Evolutionary conservation across 2,113 vertebrate genomes (phyloP).

Genomic region (Toxostoma redivivum): DNA sequence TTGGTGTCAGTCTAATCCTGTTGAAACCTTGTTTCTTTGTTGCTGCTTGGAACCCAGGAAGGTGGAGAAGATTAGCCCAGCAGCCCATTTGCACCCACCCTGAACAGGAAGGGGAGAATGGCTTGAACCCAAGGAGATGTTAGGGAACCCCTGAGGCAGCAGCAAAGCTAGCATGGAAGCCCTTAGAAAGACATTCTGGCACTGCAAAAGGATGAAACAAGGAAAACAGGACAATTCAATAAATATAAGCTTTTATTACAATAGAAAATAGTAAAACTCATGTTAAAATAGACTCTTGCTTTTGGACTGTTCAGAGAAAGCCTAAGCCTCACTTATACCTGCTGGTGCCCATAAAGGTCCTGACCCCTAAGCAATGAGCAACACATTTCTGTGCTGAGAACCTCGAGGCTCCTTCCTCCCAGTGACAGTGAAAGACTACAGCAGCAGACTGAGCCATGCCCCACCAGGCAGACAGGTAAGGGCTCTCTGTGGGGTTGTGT

Average conservation of each 20-base stretch:
- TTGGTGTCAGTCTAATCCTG: not conserved
- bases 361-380: not conserved
- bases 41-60: not conserved
- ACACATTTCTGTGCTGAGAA: not conserved
- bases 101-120: not conserved
- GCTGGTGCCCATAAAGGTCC: not conserved
- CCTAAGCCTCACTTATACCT: not conserved
- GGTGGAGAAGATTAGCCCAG: not conserved
- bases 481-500: not conserved
- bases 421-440: slow-evolving; percentile 46
- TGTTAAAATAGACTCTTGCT: slow-evolving; percentile 59
- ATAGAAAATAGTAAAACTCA: slow-evolving; percentile 62
- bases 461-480: not conserved
- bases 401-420: not conserved
- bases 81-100: not conserved
- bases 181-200: not conserved
- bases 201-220: not conserved
- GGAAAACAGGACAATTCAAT: not conserved
- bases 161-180: not conserved
- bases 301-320: slow-evolving; percentile 43
- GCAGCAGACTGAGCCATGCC: not conserved
- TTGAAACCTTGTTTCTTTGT: not conserved
- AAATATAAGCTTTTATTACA: slow-evolving; percentile 64
- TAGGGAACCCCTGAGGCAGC: not conserved
- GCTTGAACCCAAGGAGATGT: not conserved